Base-by-base conservation (phyloP, 2,888 invertebrate genomes). In the Torymus auratus region DNA sequence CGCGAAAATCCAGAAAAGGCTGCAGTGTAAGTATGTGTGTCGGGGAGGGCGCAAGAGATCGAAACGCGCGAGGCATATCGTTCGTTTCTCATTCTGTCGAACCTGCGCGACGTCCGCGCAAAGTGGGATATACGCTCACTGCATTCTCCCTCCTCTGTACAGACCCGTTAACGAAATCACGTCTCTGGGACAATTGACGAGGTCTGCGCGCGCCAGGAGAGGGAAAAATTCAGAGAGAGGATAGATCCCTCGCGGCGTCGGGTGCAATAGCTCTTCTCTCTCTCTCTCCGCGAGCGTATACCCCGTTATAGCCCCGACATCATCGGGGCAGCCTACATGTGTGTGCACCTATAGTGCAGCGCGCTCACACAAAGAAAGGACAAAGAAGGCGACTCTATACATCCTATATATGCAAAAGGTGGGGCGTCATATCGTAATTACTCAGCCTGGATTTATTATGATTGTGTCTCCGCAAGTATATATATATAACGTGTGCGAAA, bases 131-230 rank as follows among this genome's bases (percentile, higher is more conserved):
- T 61, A 20, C 23, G 13, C 14, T 58, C 13, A 13, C n/a, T n/a
- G n/a, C 65, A 53, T 28, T 68, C 41, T 58, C 68, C 53, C 75
- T n/a, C 52, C 61, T 68, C 60, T 23, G 17, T 15, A 50, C 17
- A 78, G 71, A 78, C 75, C 81, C 81, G 81, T 81, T 81, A 81
- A 81, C 81, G 81, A 81, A 81, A 81, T 81, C 76, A 81, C 80
- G 76, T 76, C 72, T 64, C 61, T 15, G 52, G 69, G 77, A 81
- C 80, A 81, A 76, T 80, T 80, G 80, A 80, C 80, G 76, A 79
- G 79, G 69, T 28, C 64, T 58, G 55, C 55, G 14, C 23, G 14
- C 12, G 20, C n/a, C 17, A 13, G 53, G n/a, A 64, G 58, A 14
- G 14, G 53, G 53, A 53, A 67, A 67, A 67, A 67, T 28, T 50